phyloP scores from a whole-genome alignment of 2,113 vertebrate genomes.

The Rhinogobius similis region DNA sequence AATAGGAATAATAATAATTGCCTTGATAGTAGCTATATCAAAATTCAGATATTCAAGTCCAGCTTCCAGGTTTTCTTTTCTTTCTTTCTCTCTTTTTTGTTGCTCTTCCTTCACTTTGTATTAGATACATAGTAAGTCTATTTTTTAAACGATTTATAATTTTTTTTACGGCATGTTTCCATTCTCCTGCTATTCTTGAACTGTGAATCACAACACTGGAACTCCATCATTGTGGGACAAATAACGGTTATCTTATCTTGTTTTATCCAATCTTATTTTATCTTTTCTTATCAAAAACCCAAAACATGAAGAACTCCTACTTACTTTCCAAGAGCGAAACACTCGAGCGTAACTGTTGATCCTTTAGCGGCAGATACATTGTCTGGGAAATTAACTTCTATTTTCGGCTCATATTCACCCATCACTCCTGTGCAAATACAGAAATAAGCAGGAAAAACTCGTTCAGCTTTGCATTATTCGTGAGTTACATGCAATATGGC shows the following conservation, averaged over 20 bases:
- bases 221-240: too few species aligned
- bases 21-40: slow-evolving; percentile 29
- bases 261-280: too few species aligned
- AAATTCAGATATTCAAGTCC: slow-evolving; percentile 24
- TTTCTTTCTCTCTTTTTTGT: too few species aligned
- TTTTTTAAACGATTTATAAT: too few species aligned
- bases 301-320: slow-evolving; percentile 72
- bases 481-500: slow-evolving; percentile 58
- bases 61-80: too few species aligned
- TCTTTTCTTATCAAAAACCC: slow-evolving; percentile 59
- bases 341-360: slow-evolving; percentile 90
- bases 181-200: too few species aligned
- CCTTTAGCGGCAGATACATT: slow-evolving; percentile 89
- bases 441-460: slow-evolving; percentile 48
- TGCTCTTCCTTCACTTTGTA: too few species aligned
- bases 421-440: slow-evolving; percentile 82
- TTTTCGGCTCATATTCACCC: slow-evolving; percentile 97
- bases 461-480: slow-evolving; percentile 70
- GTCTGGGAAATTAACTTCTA: slow-evolving; percentile 95
- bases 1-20: slow-evolving; percentile 54
- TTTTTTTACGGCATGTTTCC: too few species aligned
- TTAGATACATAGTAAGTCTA: too few species aligned
- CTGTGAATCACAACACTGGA: too few species aligned
- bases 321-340: slow-evolving; percentile 97
- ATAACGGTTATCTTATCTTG: too few species aligned